Base-by-base conservation (phyloP, 2,888 invertebrate genomes). In the Bombylius discolor region DNA sequence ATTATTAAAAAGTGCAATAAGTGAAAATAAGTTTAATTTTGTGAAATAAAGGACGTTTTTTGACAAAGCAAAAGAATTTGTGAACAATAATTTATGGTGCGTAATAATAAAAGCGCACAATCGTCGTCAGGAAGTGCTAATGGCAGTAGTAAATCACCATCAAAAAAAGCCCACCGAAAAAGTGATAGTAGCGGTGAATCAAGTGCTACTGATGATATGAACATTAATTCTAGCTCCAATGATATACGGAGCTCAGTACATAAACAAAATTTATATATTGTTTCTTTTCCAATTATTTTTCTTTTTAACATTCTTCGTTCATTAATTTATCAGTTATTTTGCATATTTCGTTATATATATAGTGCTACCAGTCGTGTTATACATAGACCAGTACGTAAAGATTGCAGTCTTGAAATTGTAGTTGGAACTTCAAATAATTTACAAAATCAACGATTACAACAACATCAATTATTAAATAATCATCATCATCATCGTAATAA, bases 251-350 rank as follows among this genome's bases (percentile, higher is more conserved):
- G 83, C 68, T 88, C 89, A 57, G 87, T 90, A 68, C 90, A 90
- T 76, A 89, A 90, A 75, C 82, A 87, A 74, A 91, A 90, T 76
- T 81, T 91, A 67, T 89, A 90, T 75, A 81, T 89, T 71, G 89
- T 90, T 76, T 90, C 90, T 65, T 88, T 89, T 76, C 90, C 90
- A 59, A 82, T 91, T 64, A 87, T 91, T 71, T 83, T 90, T 76
- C 79, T 90, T 65, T 91, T 90, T 75, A 89, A 89, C 73, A 80
- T 90, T 68, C 76, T 91, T 66, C 83, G 89, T 68, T 84, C 88
- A 61, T 77, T 90, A 69, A 80, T 90, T 66, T 90, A 90, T 77
- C 88, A 90, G 76, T 79, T 91, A 74, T 89, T 89, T 77, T 81
- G 90, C 72, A 82, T 90, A 72, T 85, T 89, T 75, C 87, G 88